Base-by-base conservation (phyloP, 1,140 invertebrate species). In the Macrotrachela quadricornifera region DNA sequence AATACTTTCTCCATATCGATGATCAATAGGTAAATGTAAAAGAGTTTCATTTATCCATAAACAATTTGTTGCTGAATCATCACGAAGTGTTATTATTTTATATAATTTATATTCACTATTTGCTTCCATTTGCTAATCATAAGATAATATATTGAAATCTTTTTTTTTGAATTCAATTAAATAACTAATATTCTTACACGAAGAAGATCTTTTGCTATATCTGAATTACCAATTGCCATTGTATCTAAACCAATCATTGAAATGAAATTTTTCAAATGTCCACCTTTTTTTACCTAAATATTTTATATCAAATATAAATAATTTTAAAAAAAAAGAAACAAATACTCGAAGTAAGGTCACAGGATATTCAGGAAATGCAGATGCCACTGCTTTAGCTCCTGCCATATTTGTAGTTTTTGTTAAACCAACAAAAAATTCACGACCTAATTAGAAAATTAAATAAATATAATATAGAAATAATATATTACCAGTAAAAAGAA, bases 351-450 rank as follows among this genome's bases (percentile, higher is more conserved):
- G 82, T 46, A 85, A 83, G 57, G 83, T 85, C 63, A 85, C 86
- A 9, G 86, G 83, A 68, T 82, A 94, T 72, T 95, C 90, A 0
- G 87, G 86, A 72, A 91, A 95, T 17, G 86, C 81, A 58, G 81
- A 80, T 15, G 86, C 88, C 2, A 94, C 79, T 11, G 84, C 84
- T 64, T 79, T 74, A 8, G 90, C 90, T 41, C 88, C 88, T 17
- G 77, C 79, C 67, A 87, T 81, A 67, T 94, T 94, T 39, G 84
- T 91, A 57, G 77, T 81, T 50, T 81, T 76, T 1, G 82, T 85
- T 43, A 94, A 72, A n/a, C 87, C 88, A 57, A 95, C 83, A 66
- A 94, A 91, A 65, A 94, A 88, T 72, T 92, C 86, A 62, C 79
- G 77, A 36, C 86, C 88, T 91, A 60, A 15, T 73, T n/a, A 2